Evolutionary conservation across 2,113 vertebrate species (phyloP).

Genomic region (Menura novaehollandiae): DNA sequence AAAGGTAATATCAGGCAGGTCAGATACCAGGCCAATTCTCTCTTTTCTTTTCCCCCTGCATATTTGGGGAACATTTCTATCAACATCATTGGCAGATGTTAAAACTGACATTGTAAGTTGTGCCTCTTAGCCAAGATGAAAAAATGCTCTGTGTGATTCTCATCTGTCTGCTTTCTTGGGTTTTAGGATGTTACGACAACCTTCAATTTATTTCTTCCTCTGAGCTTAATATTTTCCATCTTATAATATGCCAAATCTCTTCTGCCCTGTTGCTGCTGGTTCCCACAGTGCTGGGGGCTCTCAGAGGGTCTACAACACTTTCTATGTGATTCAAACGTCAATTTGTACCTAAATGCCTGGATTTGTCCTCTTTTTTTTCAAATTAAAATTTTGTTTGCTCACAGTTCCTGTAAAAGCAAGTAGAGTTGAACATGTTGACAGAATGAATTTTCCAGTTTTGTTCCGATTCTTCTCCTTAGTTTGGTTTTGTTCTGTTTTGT

Average conservation of each 20-base stretch:
- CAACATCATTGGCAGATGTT: not conserved
- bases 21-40: not conserved
- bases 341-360: not conserved
- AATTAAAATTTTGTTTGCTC: not conserved
- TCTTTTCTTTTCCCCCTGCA: rapidly evolving
- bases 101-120: not conserved
- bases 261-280: not conserved
- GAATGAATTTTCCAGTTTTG: not conserved
- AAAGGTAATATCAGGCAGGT: not conserved
- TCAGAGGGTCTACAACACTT: not conserved
- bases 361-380: not conserved
- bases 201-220: not conserved
- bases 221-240: not conserved
- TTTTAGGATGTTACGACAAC: not conserved
- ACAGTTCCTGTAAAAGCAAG: not conserved
- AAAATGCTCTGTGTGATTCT: not conserved
- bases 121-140: not conserved
- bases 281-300: not conserved
- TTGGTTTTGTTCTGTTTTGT: not conserved
- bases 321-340: not conserved
- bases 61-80: not conserved
- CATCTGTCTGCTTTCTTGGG: not conserved
- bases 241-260: not conserved
- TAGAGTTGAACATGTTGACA: not conserved
- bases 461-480: not conserved